A percentile compares a stretch with the other conserved stretches of the same genome.
These are phyloP conservation scores for Creontiades dilutus DNA, from an alignment of 2,888 invertebrate genomes.

Conservation along the genomic window DNA sequence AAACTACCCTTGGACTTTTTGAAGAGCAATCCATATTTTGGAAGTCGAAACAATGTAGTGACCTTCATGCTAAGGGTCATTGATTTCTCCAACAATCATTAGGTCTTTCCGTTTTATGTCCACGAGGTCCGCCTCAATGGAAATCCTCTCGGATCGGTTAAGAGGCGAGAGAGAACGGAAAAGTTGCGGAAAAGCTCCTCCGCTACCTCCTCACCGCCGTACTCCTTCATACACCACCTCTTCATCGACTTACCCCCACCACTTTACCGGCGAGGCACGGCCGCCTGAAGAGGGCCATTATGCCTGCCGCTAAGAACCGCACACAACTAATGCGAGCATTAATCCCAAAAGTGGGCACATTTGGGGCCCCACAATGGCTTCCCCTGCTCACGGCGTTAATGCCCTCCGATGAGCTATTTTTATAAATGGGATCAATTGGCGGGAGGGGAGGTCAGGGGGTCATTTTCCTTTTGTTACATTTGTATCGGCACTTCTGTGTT, in stretches of 20 bases:
- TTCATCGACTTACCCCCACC: constrained; percentile 9
- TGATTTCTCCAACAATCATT: too few species aligned
- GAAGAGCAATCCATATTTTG: too few species aligned
- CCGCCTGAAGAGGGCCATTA: constrained; percentile 67
- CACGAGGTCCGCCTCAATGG: not conserved
- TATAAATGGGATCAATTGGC: constrained; percentile 70
- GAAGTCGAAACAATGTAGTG: too few species aligned
- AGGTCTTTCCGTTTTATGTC: too few species aligned
- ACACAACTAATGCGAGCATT: constrained; percentile 70
- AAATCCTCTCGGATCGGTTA: constrained; percentile 12
- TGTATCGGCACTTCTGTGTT: constrained; percentile 45
- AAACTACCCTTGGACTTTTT: too few species aligned
- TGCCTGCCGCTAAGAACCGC: constrained; percentile 71
- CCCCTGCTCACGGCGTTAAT: constrained; percentile 67
- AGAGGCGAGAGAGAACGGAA: not conserved
- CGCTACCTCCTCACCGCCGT: not conserved
- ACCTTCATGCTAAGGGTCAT: too few species aligned
- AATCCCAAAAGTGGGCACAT: constrained; percentile 72
- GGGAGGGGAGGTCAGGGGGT: not conserved
- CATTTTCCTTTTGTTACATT: constrained; percentile 57
- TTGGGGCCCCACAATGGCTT: constrained; percentile 69
- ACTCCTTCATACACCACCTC: not conserved
- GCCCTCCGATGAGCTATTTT: constrained; percentile 70
- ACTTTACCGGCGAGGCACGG: not conserved
- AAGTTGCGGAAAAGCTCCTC: not conserved